A percentile compares a stretch with the other conserved stretches of the same genome.
Conservation (phyloP, 2,113 vertebrate species). For the Rana temporaria region DNA sequence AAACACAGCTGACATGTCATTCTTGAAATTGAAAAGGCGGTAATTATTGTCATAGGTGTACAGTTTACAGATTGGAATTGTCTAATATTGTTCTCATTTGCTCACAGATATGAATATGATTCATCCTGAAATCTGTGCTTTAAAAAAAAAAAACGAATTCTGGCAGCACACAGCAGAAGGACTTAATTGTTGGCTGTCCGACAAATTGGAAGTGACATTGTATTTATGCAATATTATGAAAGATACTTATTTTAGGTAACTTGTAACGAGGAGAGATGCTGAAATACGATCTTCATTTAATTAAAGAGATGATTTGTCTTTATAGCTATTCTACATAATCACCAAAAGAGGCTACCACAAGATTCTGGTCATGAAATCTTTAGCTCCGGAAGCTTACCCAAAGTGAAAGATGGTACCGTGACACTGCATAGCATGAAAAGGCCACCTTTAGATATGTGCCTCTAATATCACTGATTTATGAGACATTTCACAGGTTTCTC, state of each 20-base stretch:
- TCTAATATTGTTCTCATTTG: conserved; percentile 17
- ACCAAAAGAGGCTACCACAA: no score
- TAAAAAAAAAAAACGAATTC: not conserved
- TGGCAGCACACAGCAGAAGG: conserved; percentile 17
- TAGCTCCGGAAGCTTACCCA: no score
- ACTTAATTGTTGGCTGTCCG: conserved; percentile 13
- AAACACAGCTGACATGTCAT: conserved; percentile 42
- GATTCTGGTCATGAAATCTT: no score
- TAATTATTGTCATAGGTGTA: conserved; percentile 37
- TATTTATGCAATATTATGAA: not conserved
- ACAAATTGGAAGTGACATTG: conserved; percentile 12
- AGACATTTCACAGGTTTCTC: no score
- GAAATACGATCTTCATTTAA: no score
- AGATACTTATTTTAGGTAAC: not conserved
- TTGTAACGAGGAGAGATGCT: no score
- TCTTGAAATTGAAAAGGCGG: not conserved
- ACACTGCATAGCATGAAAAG: no score
- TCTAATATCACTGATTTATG: no score
- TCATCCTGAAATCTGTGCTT: conserved; percentile 21
- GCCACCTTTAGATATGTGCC: no score
- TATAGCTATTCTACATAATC: no score
- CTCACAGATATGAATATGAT: conserved; percentile 1
- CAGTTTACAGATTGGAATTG: conserved; percentile 34
- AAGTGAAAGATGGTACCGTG: no score
- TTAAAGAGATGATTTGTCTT: no score